These are phyloP conservation scores for Phenganax stokvisi DNA, from an alignment of 92 coral and sea anemone genomes.

Conservation along the genomic window DNA sequence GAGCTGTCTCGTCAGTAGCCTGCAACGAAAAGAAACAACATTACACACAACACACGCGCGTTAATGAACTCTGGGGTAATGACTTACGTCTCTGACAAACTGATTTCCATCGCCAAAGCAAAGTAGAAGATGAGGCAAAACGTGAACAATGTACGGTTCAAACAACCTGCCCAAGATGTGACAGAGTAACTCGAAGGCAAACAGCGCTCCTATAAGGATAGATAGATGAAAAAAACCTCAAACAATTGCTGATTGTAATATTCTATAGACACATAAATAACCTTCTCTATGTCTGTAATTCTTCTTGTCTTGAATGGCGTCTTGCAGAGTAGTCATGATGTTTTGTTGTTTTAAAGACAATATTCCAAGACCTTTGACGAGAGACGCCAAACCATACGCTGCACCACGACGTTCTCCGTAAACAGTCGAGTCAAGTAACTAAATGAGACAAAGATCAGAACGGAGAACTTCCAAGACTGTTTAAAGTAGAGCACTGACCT, in stretches of 20 bases:
- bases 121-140: conserved; percentile 80
- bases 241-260: not conserved
- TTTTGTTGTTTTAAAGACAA: conserved; percentile 82
- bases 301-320: conserved; percentile 96
- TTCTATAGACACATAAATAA: not conserved
- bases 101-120: conserved; percentile 97
- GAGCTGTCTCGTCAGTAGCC: conserved; percentile 99
- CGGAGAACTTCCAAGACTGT: not conserved
- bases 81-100: conserved; percentile 84
- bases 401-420: conserved; percentile 98
- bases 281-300: conserved; percentile 93
- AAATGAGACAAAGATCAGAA: not conserved
- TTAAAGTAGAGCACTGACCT: conserved; percentile 46
- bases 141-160: conserved; percentile 92
- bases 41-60: not conserved
- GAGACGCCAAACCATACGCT: conserved; percentile 88
- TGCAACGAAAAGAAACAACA: conserved; percentile 25
- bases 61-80: not conserved
- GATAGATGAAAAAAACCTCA: too few relatives aligned
- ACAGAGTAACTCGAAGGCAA: conserved; percentile 97
- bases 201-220: conserved; percentile 63
- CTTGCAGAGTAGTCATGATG: conserved; percentile 92
- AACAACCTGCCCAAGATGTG: conserved; percentile 88
- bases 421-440: conserved; percentile 80
- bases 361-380: conserved; percentile 96